A percentile compares a stretch with the other conserved stretches of the same genome.
These are phyloP conservation scores for Norana najaformis DNA, from an alignment of 2,888 invertebrate species.

Conservation along the genomic window DNA sequence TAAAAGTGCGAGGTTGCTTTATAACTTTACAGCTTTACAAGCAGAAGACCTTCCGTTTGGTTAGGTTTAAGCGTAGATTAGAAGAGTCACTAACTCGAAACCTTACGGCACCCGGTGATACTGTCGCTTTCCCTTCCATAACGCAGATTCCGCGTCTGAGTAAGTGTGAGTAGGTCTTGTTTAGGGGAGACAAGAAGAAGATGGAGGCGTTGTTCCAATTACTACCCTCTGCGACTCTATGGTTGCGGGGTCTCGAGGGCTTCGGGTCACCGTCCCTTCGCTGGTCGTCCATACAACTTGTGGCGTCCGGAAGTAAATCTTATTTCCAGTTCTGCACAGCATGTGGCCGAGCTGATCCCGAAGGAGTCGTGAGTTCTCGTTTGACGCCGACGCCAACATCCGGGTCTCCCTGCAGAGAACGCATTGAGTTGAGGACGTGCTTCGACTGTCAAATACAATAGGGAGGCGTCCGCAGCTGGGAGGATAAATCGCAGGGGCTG, in stretches of 20 bases:
- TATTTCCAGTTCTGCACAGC: not conserved
- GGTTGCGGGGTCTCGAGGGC: not conserved
- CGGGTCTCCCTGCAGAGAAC: not conserved
- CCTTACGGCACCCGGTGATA: constrained; percentile 5
- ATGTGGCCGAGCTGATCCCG: not conserved
- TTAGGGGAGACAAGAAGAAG: not conserved
- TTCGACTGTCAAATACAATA: not conserved
- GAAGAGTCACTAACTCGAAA: too few species aligned
- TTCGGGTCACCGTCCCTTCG: not conserved
- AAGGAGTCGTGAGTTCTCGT: not conserved
- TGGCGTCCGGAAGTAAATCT: constrained; percentile 5
- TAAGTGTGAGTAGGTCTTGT: not conserved
- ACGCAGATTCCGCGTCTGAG: not conserved
- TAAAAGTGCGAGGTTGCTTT: not conserved
- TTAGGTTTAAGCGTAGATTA: too few species aligned
- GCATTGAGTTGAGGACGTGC: not conserved
- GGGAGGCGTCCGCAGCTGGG: not conserved
- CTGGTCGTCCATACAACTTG: not conserved
- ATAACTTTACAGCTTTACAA: too few species aligned
- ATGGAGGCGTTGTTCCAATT: not conserved
- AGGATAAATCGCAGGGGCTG: not conserved
- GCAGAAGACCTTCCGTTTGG: too few species aligned
- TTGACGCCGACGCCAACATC: not conserved
- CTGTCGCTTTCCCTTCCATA: not conserved
- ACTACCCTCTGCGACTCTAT: not conserved